A percentile compares a stretch with the other conserved stretches of the same genome.
Evolutionary conservation across 2,797 vertebrate genomes (phyloP).

Genomic region (Micrastur ruficollis): DNA sequence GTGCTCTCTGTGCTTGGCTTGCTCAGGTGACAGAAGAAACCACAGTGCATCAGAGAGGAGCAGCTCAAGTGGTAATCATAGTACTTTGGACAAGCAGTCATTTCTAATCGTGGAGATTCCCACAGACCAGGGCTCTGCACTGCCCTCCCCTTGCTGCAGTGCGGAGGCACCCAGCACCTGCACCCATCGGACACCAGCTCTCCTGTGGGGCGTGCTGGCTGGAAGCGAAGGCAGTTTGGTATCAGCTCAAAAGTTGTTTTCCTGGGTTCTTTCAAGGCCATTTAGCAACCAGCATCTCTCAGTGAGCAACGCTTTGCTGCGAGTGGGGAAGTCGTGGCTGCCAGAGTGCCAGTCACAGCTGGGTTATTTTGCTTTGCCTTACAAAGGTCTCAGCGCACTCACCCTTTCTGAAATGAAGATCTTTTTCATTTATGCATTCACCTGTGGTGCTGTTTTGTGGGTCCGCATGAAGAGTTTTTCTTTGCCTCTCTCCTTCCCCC

Average conservation of each 20-base stretch:
- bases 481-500: neutral
- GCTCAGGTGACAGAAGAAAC: neutral
- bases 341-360: neutral
- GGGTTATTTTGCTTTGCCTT: constrained; percentile 8
- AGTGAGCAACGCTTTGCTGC: neutral
- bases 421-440: neutral
- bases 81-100: constrained; percentile 13
- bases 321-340: neutral
- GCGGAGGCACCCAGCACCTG: rapidly evolving
- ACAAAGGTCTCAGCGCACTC: neutral
- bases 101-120: neutral
- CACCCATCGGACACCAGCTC: rapidly evolving
- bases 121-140: neutral
- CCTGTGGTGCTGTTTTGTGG: neutral
- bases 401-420: constrained; percentile 25
- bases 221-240: neutral
- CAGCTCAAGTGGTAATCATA: neutral
- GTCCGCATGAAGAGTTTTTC: neutral
- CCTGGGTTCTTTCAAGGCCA: neutral
- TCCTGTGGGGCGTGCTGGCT: neutral
- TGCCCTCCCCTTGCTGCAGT: neutral
- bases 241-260: neutral
- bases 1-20: neutral
- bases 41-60: neutral
- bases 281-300: neutral